Base-by-base conservation (phyloP, 2,888 invertebrate species). In the Pristionchus fissidentatus region DNA sequence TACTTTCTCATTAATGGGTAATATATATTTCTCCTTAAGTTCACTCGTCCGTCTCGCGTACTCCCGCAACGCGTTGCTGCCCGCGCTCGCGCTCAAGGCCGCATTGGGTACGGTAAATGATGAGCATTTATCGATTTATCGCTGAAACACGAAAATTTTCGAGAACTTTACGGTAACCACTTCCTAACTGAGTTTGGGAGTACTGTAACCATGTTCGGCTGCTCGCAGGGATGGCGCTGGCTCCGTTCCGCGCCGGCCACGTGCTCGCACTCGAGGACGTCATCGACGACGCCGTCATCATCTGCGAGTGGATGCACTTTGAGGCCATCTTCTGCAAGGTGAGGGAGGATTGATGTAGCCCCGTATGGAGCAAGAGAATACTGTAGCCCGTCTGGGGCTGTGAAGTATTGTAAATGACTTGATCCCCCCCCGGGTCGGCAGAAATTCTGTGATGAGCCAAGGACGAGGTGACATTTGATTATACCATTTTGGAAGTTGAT, bases 241-340 rank as follows among this genome's bases (percentile, higher is more conserved):
- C 84, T n/a, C 86, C 85, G 8, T 85, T 84, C 15, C 78, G 49
- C 0, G 10, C 75, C 22, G 73, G 41, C 22, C 55, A 85, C 19
- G 22, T 66, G 13, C 5, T 86, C 1, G 38, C 83, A 3, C 26
- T 86, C n/a, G 66, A 84, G 43, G 84, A 85, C 15, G 82, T 89
- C 29, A 79, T 89, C 13, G 83, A 87, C 15, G 86, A 87, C 35
- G 83, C 86, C 1, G n/a, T 85, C 0, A 75, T 80, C 7, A 73
- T 89, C 26, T 89, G 89, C 75, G 87, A 88, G 26, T 89, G 88
- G 87, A 79, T 90, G 49, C 89, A 89, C 49, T 89, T 86, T 70
- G 90, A 90, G 82, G 84, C 88, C 49, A 79, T 90, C 35, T 87
- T 89, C 57, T 88, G 87, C 32, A 84, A 85, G 57, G 57, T 52